phyloP scores from a whole-genome alignment of 2,888 invertebrate genomes.

The Tipula unca region DNA sequence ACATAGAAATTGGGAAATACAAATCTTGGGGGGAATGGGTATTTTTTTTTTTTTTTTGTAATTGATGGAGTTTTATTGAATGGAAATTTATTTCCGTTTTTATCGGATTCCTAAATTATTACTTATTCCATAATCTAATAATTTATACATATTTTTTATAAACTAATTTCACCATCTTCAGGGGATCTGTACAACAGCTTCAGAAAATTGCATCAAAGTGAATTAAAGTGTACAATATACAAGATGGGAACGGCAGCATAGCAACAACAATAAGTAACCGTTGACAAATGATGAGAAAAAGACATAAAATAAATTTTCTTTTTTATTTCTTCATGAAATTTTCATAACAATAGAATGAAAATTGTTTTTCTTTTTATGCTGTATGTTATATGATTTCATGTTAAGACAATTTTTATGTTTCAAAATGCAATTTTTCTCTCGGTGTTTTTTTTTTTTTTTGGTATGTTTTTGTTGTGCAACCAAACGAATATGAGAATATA shows the following conservation, averaged over 20 bases:
- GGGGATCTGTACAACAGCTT: background rate
- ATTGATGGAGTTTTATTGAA: background rate
- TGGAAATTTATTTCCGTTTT: conserved; percentile 9
- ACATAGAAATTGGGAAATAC: background rate
- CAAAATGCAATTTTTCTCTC: background rate
- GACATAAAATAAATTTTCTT: background rate
- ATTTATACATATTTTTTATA: background rate
- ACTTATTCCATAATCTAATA: background rate
- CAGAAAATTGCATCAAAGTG: background rate
- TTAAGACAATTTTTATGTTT: background rate
- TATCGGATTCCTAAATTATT: background rate
- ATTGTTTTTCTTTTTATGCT: background rate
- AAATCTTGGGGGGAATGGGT: background rate
- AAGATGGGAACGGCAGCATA: background rate
- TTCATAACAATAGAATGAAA: conserved; percentile 3
- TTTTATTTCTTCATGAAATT: background rate
- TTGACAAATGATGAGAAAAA: background rate
- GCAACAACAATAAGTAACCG: background rate
- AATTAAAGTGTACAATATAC: background rate
- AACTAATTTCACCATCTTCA: background rate
- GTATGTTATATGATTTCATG: background rate
- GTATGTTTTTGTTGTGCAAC: background rate
- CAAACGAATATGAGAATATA: background rate
- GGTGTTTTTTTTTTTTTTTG: background rate
- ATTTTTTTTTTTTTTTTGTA: background rate